Percentiles rank a stretch among this genome's conserved stretches.
phyloP scores from a whole-genome alignment of 1,140 invertebrate species.

The Phymorhynchus buccinoides region DNA sequence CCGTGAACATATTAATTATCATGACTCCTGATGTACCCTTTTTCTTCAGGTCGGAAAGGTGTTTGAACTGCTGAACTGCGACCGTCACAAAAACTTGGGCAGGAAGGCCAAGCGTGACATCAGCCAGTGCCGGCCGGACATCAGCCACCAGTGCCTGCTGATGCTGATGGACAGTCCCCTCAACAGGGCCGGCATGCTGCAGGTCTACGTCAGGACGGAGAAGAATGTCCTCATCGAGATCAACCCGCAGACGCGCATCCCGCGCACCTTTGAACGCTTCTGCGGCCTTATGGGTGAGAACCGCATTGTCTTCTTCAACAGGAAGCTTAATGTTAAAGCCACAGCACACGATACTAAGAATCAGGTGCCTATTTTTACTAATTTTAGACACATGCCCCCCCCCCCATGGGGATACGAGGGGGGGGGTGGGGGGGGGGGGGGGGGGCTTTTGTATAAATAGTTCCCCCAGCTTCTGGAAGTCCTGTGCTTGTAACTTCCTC shows the following conservation, averaged over 20 bases:
- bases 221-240: constrained; percentile 99
- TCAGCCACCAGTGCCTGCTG: constrained; percentile 93
- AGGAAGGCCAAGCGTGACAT: constrained; percentile 89
- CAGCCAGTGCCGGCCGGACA: constrained; percentile 91
- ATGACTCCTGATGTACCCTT: too few species aligned
- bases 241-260: constrained; percentile 98
- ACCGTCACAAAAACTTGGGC: constrained; percentile 89
- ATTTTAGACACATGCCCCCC: neutral
- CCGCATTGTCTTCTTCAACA: neutral
- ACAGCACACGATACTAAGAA: neutral
- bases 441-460: neutral
- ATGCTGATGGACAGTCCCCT: constrained; percentile 98
- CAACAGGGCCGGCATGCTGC: constrained; percentile 85
- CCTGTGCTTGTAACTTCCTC: too few species aligned
- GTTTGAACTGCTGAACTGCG: constrained; percentile 94
- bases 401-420: too few species aligned
- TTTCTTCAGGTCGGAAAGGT: constrained; percentile 84
- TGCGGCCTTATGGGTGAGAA: constrained; percentile 94
- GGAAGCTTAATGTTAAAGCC: neutral
- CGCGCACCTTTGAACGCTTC: constrained; percentile 98
- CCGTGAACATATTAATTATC: too few species aligned
- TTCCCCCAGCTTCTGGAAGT: neutral
- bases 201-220: constrained; percentile 95
- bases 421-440: too few species aligned
- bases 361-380: neutral